Evolutionary conservation across 35 echinoderm and acorn worm genomes (phyloP).

Genomic region (Anneissia japonica): DNA sequence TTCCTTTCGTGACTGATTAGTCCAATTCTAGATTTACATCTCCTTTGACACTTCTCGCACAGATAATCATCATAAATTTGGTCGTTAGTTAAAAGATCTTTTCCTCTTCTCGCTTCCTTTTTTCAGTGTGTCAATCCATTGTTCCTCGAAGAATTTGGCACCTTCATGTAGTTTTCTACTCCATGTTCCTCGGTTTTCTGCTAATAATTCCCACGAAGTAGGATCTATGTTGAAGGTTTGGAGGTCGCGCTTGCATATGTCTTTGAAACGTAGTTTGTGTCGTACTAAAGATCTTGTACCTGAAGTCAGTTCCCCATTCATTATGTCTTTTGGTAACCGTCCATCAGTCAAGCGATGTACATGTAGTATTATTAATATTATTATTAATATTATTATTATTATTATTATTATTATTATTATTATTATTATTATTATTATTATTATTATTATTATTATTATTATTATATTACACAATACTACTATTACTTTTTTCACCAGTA

Average conservation of each 20-base stretch:
- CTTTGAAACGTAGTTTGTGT: constrained; percentile 1
- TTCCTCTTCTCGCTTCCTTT: too few relatives aligned
- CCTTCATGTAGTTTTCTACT: background rate
- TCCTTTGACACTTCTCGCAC: background rate
- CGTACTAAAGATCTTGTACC: background rate
- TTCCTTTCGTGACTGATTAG: background rate
- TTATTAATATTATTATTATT: too few relatives aligned
- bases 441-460: too few relatives aligned
- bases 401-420: too few relatives aligned
- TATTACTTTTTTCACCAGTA: too few relatives aligned
- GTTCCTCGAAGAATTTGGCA: background rate
- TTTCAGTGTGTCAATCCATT: background rate
- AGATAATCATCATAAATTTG: background rate
- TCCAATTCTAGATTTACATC: background rate
- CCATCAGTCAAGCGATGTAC: constrained; percentile 2
- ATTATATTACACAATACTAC: too few relatives aligned
- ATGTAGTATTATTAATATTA: too few relatives aligned
- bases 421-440: too few relatives aligned
- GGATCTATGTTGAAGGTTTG: background rate
- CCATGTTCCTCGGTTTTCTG: background rate
- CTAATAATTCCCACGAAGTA: background rate
- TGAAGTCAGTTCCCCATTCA: constrained; percentile 4
- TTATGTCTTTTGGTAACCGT: constrained; percentile 21
- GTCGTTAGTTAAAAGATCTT: too few relatives aligned
- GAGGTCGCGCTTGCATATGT: constrained; percentile 22